phyloP scores from a whole-genome alignment of 2,797 vertebrate species.

The Catharus ustulatus region DNA sequence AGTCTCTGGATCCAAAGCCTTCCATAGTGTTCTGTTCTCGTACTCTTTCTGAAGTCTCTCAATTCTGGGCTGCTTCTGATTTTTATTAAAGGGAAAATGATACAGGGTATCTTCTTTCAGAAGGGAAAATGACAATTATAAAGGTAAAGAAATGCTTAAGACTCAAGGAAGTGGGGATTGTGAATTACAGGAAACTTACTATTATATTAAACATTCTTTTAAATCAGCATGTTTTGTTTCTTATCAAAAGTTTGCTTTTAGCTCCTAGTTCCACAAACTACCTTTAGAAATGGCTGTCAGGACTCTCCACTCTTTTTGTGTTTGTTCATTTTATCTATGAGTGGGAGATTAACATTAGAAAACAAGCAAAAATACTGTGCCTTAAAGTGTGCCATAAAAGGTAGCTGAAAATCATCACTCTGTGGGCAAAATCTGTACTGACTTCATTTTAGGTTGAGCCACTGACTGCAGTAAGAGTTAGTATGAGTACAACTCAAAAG shows the following conservation, averaged over 20 bases:
- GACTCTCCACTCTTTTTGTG: neutral
- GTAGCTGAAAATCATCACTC: neutral
- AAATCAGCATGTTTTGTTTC: constrained; percentile 12
- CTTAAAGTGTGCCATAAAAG: neutral
- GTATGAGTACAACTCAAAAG: neutral
- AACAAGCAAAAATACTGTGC: neutral
- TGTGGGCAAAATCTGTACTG: neutral
- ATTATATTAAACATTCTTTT: constrained; percentile 19
- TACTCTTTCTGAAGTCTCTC: neutral
- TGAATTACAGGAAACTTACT: constrained; percentile 5
- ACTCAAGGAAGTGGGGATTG: neutral
- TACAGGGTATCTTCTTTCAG: constrained; percentile 25
- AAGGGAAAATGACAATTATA: neutral
- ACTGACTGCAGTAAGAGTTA: neutral
- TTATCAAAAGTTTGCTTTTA: constrained; percentile 32
- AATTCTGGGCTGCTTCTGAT: neutral
- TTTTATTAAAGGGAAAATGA: constrained; percentile 34
- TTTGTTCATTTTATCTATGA: neutral
- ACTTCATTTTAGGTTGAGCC: neutral
- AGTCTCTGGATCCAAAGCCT: neutral
- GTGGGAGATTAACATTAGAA: neutral
- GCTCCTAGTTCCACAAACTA: neutral
- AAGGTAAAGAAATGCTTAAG: constrained; percentile 6
- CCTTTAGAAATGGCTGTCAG: constrained; percentile 6
- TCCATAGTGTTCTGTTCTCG: neutral